These are phyloP conservation scores for Montipora efflorescens DNA, from an alignment of 64 coral and sea anemone genomes.

Conservation along the genomic window DNA sequence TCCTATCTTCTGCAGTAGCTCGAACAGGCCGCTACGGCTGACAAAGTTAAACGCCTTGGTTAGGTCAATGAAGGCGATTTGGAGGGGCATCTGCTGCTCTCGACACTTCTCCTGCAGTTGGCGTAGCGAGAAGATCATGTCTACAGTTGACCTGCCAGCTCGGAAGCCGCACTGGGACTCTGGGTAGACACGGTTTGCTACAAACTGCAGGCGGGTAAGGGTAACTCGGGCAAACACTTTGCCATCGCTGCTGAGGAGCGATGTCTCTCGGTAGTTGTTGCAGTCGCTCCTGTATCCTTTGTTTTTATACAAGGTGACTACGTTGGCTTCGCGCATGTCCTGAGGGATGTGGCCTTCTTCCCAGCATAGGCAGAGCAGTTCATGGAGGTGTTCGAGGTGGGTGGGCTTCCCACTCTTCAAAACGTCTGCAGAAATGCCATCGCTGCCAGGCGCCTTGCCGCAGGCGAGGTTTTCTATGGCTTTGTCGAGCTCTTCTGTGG, in stretches of 20 bases:
- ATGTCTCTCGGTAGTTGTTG: slow-evolving; percentile 8
- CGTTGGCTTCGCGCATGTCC: not conserved
- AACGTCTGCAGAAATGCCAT: not conserved
- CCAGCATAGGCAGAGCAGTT: not conserved
- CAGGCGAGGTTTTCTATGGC: not conserved
- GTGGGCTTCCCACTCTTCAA: not conserved
- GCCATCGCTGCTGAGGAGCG: slow-evolving; percentile 8
- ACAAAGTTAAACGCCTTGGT: no score
- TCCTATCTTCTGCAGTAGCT: no score
- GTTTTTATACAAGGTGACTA: not conserved
- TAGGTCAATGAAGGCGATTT: no score
- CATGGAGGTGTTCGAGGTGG: not conserved
- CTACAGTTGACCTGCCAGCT: not conserved
- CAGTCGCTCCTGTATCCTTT: not conserved
- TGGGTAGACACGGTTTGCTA: slow-evolving; percentile 16
- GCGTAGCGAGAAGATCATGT: no score
- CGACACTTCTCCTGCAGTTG: no score
- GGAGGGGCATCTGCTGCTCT: no score
- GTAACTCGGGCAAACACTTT: slow-evolving; percentile 18
- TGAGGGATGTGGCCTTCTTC: not conserved
- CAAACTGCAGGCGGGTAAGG: not conserved
- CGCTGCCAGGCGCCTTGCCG: not conserved
- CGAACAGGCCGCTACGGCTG: no score
- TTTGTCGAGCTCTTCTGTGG: not conserved
- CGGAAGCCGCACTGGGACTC: slow-evolving; percentile 40